Conservation (phyloP, 2,113 vertebrate genomes). For the Rhagologus leucostigma region DNA sequence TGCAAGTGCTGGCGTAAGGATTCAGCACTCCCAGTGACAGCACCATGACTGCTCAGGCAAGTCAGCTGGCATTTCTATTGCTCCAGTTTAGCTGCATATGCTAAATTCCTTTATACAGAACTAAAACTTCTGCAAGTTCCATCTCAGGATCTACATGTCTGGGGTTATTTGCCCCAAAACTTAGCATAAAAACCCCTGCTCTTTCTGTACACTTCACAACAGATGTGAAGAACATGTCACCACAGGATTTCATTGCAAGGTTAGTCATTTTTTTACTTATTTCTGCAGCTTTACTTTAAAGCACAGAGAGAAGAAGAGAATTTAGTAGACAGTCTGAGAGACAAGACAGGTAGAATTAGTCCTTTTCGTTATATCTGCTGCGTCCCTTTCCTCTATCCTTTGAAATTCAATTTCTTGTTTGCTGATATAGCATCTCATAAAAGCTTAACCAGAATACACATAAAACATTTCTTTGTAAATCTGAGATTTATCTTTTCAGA, state of each 20-base stretch:
- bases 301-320: neutral
- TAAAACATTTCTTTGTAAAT: conserved; percentile 29
- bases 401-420: conserved; percentile 20
- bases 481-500: neutral
- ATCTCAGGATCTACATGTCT: neutral
- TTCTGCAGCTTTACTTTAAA: neutral
- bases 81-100: neutral
- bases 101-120: neutral
- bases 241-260: neutral
- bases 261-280: neutral
- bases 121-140: neutral
- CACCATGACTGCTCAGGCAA: neutral
- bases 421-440: conserved; percentile 44
- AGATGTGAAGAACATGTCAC: neutral
- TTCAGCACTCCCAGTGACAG: neutral
- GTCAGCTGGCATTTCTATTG: neutral
- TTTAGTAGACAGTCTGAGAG: neutral
- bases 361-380: conserved; percentile 8
- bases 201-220: neutral
- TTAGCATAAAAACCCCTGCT: neutral
- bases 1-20: neutral
- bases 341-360: conserved; percentile 16
- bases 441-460: conserved; percentile 60
- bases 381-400: neutral
- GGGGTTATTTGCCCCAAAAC: neutral